Evolutionary conservation across 2,888 invertebrate genomes (phyloP), one percentile per base, ranked within the genome.

Genomic region (Sipha maydis): DNA sequence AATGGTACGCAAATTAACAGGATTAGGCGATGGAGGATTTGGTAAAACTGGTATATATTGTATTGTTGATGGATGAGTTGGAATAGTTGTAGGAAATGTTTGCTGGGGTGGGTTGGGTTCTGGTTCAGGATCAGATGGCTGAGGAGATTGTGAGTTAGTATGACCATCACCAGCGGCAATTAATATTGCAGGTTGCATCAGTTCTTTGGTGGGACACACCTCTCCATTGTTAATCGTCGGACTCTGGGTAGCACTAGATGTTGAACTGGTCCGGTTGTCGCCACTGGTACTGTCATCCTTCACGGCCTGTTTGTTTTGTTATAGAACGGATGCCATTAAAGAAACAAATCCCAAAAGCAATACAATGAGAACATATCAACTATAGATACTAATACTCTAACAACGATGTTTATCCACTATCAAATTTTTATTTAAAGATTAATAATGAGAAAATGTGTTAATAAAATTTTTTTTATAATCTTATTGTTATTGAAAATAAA

Each of bases 31-130:
- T 54, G 89, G 89, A 56, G 89, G 88, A n/a, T 89, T 89, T 21
- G 90, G 90, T 71, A 90, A 78, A 69, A 90, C 89, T 34, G 91
- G 91, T 67, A 91, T 91, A 85, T 91, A 91, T 88, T 91, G 91
- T 83, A 91, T 91, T 17, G 91, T 91, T n/a, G 92, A 91, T 85
- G 91, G 91, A 90, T 90, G 91, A 41, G 91, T 90, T 71, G 91
- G 90, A 84, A 89, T 90, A 89, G 90, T 90, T 21, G 91, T 90
- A 61, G 90, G 89, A 76, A 90, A 90, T 82, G 90, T 90, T 89
- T 90, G 90, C 38, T 90, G 90, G 75, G 89, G 79, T 56, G 88
- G 88, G 9, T 88, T 88, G 82, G 75, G 67, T 82, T 88, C 88
- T 48, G 82, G 88, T 17, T 88, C 88, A 19, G 82, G 75, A 76